phyloP scores from a whole-genome alignment of 2,797 vertebrate genomes.

The Anomalospiza imberbis region DNA sequence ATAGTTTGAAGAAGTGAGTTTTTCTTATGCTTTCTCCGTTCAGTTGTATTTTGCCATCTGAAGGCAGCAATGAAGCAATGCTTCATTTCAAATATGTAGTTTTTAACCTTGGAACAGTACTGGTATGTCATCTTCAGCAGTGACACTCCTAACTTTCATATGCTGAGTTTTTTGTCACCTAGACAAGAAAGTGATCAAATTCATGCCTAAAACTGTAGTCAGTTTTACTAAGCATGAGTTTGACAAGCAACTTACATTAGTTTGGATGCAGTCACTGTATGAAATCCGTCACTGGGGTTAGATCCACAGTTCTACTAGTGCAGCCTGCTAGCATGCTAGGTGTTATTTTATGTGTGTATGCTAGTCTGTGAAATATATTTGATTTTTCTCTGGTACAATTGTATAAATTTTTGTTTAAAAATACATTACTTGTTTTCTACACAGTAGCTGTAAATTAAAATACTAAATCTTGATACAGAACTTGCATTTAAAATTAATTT shows the following conservation, averaged over 20 bases:
- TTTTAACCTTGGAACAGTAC: not conserved
- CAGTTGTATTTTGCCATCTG: not conserved
- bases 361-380: not conserved
- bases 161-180: not conserved
- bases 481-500: not conserved
- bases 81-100: not conserved
- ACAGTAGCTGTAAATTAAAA: not conserved
- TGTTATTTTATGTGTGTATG: not conserved
- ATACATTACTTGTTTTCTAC: not conserved
- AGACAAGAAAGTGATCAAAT: not conserved
- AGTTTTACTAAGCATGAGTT: not conserved
- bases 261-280: not conserved
- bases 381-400: not conserved
- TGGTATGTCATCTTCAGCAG: not conserved
- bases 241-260: not conserved
- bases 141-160: not conserved
- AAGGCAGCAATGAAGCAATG: not conserved
- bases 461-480: not conserved
- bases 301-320: not conserved
- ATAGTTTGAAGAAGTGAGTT: not conserved
- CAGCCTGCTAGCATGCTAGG: accelerated
- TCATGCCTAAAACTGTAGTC: not conserved
- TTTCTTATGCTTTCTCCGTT: not conserved
- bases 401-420: not conserved
- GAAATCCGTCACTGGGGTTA: not conserved